Base-by-base conservation (phyloP, 2,797 vertebrate genomes). In the Ceryle rudis region DNA sequence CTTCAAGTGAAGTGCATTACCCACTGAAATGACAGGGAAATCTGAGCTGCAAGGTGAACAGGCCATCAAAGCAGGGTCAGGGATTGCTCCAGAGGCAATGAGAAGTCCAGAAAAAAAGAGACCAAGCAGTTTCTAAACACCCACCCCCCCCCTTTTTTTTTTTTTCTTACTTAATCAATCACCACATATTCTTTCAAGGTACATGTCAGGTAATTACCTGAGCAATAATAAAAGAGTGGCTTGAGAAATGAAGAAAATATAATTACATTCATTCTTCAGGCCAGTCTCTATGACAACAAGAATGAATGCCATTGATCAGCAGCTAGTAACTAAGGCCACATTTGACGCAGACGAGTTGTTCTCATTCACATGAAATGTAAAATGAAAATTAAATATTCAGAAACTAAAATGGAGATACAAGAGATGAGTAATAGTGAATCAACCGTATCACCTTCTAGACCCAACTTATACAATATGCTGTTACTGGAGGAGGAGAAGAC, bases 201-300 rank as follows among this genome's bases (percentile, higher is more conserved):
- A 96, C 82, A 82, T 94, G 94, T 95, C 95, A 93, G 82, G 91
- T 96, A 96, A 97, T 97, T 97, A 96, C 90, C 88, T 92, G 22
- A 81, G 95, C 65, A 90, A 91, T 97, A 94, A 97, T 92, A 94
- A 94, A 87, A 94, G 86, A 97, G 90, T 95, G 93, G 96, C 92
- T 94, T 95, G 93, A 93, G 87, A 95, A 92, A 95, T 90, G 95
- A 97, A 70, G 86, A 96, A 97, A 94, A 96, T 89, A 90, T 86
- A 98, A 97, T 97, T 96, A 96, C 37, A 91, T 89, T 92, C 41
- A 81, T 87, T 94, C 94, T 95, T 90, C 90, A 95, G 72, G 78
- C 66, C 79, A 83, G 96, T 98, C 96, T 96, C 97, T 93, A 97
- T 96, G 97, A 95, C 97, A 80, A 98, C 73, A 1, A 66, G 74